Base-by-base conservation (phyloP, 2,797 vertebrate species). In the Chelon auratus region DNA sequence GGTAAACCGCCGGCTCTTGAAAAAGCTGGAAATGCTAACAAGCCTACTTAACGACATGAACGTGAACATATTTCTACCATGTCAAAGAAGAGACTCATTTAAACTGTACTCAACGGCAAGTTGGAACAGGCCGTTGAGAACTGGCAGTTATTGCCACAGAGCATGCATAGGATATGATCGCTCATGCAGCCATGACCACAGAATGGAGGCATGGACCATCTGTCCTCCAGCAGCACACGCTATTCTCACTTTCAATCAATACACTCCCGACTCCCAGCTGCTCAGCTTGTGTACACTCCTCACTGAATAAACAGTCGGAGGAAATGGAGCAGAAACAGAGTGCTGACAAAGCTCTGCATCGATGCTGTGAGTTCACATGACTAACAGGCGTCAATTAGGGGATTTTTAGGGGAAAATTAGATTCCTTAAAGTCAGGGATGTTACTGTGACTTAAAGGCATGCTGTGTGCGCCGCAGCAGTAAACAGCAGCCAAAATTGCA, bases 181-280 rank as follows among this genome's bases (percentile, higher is more conserved):
- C 56, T 87, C 67, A 72, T 72, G 63, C 37, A 48, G 72, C 48
- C 62, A 45, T 75, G 85, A 77, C 78, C 79, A 87, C 78, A 77
- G 71, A 86, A 56, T 20, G 11, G 17, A 78, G 53, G 62, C 47
- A 68, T 61, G 39, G 76, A 75, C 82, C 83, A 82, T 82, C 72
- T 79, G 73, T 75, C 75, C 78, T 77, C 58, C 79, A 70, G 68
- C 73, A 64, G 45, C 69, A 76, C 73, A 72, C 73, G 58, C 66
- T 45, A 72, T 48, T 62, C 75, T 70, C 66, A n/a, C 59, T 68
- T 58, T 82, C 11, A 15, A 88, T 93, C 88, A 82, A 90, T 93
- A 81, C 74, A 65, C 62, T 72, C 67, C 78, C 2, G 40, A 48
- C 64, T 80, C 65, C 58, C 73, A 82, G 84, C 78, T 88, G 89